phyloP scores from a whole-genome alignment of 2,797 vertebrate species.

The Alcedo atthis region DNA sequence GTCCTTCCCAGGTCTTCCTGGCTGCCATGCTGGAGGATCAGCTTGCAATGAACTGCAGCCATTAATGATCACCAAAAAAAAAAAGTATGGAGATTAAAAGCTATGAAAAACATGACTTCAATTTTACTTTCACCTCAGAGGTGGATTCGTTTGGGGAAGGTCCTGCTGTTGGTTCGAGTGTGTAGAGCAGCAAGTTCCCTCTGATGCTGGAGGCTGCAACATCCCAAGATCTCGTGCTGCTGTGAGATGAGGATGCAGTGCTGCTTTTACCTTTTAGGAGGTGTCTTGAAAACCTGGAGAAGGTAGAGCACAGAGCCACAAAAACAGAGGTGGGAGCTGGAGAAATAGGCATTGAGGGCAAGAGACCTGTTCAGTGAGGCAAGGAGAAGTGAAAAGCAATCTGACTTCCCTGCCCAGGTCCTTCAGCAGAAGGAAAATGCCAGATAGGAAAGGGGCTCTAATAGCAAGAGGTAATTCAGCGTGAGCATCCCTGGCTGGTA shows the following conservation, averaged over 20 bases:
- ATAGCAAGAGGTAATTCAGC: neutral
- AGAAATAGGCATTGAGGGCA: rapidly evolving
- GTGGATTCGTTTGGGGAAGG: neutral
- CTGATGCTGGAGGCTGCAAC: neutral
- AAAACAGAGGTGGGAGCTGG: neutral
- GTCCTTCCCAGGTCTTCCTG: neutral
- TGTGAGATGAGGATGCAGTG: neutral
- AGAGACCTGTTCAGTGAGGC: neutral
- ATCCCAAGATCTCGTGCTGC: rapidly evolving
- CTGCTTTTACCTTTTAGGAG: neutral
- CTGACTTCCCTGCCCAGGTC: neutral
- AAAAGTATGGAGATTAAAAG: neutral
- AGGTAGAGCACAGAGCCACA: neutral
- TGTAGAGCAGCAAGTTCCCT: neutral
- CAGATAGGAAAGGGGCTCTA: neutral
- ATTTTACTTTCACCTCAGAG: neutral
- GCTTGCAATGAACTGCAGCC: rapidly evolving
- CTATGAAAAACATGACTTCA: neutral
- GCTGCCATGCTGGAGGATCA: neutral
- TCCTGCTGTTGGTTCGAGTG: neutral
- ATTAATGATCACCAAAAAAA: neutral
- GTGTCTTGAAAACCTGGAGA: neutral
- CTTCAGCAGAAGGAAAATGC: neutral
- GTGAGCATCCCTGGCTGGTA: neutral
- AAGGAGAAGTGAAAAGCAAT: neutral